Evolutionary conservation across 2,888 invertebrate genomes (phyloP).

Genomic region (Drosophila neotestacea): DNA sequence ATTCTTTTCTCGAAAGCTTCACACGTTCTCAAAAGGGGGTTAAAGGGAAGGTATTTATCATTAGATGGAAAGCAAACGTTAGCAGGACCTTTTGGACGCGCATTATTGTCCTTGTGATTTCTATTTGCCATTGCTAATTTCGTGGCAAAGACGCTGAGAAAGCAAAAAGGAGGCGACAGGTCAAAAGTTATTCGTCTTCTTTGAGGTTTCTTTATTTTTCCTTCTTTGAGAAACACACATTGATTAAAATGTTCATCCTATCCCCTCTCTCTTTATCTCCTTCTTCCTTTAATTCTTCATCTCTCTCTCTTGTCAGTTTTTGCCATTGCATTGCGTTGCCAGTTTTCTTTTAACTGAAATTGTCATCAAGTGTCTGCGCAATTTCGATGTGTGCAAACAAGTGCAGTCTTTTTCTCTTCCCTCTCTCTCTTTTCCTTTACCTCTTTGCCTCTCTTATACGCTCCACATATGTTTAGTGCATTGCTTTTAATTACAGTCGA

Average conservation of each 20-base stretch:
- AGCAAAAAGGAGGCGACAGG: slow-evolving; percentile 46
- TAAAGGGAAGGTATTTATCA: slow-evolving; percentile 35
- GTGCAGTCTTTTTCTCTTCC: slow-evolving; percentile 36
- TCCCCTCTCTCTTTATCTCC: background rate
- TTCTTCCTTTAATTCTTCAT: too few relatives aligned
- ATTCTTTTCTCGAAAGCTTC: slow-evolving; percentile 73
- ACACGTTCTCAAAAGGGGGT: slow-evolving; percentile 54
- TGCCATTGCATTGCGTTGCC: slow-evolving; percentile 33
- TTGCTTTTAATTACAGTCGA: slow-evolving; percentile 78
- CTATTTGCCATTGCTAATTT: slow-evolving; percentile 71
- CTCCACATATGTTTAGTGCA: slow-evolving; percentile 58
- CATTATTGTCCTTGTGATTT: slow-evolving; percentile 63
- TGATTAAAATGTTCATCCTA: slow-evolving; percentile 71
- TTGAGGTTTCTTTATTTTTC: slow-evolving; percentile 5
- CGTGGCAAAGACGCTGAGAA: slow-evolving; percentile 67
- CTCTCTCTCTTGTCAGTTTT: background rate
- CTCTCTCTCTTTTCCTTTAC: background rate
- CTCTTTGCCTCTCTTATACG: background rate
- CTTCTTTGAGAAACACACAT: slow-evolving; percentile 36
- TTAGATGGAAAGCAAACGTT: slow-evolving; percentile 69
- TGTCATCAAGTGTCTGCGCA: slow-evolving; percentile 77
- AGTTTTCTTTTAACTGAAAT: slow-evolving; percentile 78
- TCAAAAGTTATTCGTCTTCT: slow-evolving; percentile 74
- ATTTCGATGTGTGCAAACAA: slow-evolving; percentile 80
- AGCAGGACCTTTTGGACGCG: slow-evolving; percentile 62